phyloP scores from a whole-genome alignment of 1,140 invertebrate species.

The Nebria ingens region DNA sequence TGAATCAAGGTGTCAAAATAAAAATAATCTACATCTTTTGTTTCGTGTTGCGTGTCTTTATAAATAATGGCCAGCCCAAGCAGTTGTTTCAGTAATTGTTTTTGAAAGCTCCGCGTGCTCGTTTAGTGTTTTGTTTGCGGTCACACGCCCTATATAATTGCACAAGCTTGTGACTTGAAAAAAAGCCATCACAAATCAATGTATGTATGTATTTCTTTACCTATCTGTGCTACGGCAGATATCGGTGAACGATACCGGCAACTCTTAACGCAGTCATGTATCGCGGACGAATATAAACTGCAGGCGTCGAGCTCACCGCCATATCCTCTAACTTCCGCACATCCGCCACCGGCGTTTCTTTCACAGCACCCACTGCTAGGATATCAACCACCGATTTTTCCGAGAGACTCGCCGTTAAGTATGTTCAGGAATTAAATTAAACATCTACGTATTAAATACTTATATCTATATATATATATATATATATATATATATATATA shows the following conservation, averaged over 20 bases:
- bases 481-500: neutral
- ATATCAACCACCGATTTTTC: neutral
- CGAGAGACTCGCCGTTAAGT: neutral
- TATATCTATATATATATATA: too few species aligned
- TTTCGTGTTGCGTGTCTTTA: too few species aligned
- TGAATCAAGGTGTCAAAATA: too few species aligned
- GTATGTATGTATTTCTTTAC: too few species aligned
- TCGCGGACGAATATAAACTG: neutral
- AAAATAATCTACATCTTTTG: too few species aligned
- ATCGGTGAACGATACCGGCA: neutral
- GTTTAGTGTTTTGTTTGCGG: too few species aligned
- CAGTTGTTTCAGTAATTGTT: too few species aligned
- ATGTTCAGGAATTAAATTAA: neutral
- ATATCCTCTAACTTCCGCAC: too few species aligned
- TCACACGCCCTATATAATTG: slow-evolving; percentile 16
- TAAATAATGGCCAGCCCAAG: too few species aligned
- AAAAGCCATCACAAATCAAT: slow-evolving; percentile 4
- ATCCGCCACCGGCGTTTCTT: neutral
- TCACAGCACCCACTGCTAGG: neutral
- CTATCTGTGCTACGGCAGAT: too few species aligned
- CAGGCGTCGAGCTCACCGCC: neutral
- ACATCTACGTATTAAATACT: too few species aligned
- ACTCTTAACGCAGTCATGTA: neutral
- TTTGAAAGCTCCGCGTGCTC: too few species aligned
- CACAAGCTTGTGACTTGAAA: slow-evolving; percentile 1